Percentiles rank a stretch among this genome's conserved stretches.
Conservation (phyloP, 2,797 vertebrate species). For the Prionace glauca region DNA sequence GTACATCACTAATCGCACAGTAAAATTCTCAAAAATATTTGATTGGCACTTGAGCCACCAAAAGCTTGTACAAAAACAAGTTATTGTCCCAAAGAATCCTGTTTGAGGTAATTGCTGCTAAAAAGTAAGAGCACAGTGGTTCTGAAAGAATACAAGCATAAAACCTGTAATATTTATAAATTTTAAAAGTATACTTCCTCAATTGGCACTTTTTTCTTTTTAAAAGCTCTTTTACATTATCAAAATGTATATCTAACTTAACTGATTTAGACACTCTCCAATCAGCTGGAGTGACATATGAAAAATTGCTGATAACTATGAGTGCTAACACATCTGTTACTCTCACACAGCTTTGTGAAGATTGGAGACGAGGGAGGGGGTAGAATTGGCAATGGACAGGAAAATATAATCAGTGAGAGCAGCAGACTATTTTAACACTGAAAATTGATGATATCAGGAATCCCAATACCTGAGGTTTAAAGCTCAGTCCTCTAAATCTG, state of each 20-base stretch:
- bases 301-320: neutral
- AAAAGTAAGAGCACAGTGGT: neutral
- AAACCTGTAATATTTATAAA: neutral
- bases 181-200: neutral
- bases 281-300: constrained; percentile 10
- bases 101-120: neutral
- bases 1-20: neutral
- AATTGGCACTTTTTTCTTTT: neutral
- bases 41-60: constrained; percentile 17
- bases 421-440: neutral
- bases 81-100: neutral
- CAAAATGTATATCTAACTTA: neutral
- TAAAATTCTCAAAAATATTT: constrained; percentile 7
- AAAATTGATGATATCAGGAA: neutral
- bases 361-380: neutral
- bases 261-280: neutral
- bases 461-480: neutral
- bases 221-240: neutral
- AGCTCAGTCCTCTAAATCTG: neutral
- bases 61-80: neutral
- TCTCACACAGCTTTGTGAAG: neutral
- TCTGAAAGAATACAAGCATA: neutral
- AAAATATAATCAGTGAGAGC: neutral
- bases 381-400: neutral
- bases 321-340: neutral